These are phyloP conservation scores for Leucozona laternaria DNA, from an alignment of 2,888 invertebrate species.

Conservation along the genomic window DNA sequence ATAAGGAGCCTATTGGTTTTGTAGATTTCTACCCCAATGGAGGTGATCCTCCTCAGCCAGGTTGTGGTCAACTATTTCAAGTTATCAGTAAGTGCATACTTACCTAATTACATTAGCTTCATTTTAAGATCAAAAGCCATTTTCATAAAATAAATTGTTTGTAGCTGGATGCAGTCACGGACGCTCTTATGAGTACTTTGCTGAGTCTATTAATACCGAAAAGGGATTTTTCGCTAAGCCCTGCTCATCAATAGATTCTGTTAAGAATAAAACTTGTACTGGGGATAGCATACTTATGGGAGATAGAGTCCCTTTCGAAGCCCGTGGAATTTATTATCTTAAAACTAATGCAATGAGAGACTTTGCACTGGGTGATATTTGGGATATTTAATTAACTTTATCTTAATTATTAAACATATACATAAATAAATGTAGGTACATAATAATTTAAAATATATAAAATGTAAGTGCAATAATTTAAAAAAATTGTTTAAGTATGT, in stretches of 20 bases:
- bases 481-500: neutral
- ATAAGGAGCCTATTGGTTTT: constrained; percentile 86
- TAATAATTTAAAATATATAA: neutral
- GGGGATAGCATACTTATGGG: constrained; percentile 85
- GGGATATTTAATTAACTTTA: constrained; percentile 42
- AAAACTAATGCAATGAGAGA: constrained; percentile 85
- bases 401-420: neutral
- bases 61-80: constrained; percentile 85
- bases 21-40: constrained; percentile 91
- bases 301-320: constrained; percentile 82
- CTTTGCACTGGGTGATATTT: constrained; percentile 84
- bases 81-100: constrained; percentile 80
- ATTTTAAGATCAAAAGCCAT: neutral
- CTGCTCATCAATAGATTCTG: constrained; percentile 85
- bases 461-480: neutral
- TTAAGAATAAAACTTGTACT: constrained; percentile 80
- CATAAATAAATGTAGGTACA: neutral
- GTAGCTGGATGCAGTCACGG: constrained; percentile 89
- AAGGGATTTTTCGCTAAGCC: constrained; percentile 85
- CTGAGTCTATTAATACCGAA: constrained; percentile 86
- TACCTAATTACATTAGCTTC: too few species aligned
- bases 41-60: constrained; percentile 88
- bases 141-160: neutral
- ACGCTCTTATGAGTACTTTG: constrained; percentile 86
- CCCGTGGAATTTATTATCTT: constrained; percentile 86